phyloP scores from a whole-genome alignment of 2,113 vertebrate species.

The Lepus europaeus region DNA sequence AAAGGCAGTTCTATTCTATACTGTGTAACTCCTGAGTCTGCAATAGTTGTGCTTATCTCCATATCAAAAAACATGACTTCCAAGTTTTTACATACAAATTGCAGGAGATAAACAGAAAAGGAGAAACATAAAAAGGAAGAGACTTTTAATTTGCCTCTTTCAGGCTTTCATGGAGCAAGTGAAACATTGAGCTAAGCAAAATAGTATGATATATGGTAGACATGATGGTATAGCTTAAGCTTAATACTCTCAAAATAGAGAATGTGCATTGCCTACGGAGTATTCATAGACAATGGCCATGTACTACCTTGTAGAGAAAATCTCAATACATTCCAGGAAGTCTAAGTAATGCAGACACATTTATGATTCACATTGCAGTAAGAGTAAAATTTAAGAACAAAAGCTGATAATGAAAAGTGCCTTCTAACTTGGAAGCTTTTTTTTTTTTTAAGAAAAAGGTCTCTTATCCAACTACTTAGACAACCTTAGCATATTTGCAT shows the following conservation, averaged over 20 bases:
- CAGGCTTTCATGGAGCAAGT: neutral
- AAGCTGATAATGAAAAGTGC: neutral
- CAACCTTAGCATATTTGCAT: neutral
- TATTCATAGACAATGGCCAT: neutral
- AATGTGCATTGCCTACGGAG: neutral
- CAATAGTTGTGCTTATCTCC: neutral
- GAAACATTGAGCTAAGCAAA: neutral
- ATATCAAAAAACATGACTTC: neutral
- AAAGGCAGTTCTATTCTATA: neutral
- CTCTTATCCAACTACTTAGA: neutral
- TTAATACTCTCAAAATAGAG: neutral
- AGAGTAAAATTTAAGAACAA: slow-evolving; percentile 2
- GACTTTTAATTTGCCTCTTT: neutral
- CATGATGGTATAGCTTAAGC: neutral
- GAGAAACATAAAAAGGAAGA: neutral
- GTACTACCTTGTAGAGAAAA: neutral
- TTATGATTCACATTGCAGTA: slow-evolving; percentile 1
- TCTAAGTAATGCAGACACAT: neutral
- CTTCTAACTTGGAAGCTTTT: neutral
- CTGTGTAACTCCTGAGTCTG: neutral
- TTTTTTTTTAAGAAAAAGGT: neutral
- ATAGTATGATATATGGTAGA: neutral
- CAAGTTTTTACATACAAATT: neutral
- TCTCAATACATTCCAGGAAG: neutral
- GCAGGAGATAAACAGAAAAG: slow-evolving; percentile 7